Percentiles rank a stretch among this genome's conserved stretches.
phyloP scores from a whole-genome alignment of 2,113 vertebrate genomes.

The Colistium nudipinnis region DNA sequence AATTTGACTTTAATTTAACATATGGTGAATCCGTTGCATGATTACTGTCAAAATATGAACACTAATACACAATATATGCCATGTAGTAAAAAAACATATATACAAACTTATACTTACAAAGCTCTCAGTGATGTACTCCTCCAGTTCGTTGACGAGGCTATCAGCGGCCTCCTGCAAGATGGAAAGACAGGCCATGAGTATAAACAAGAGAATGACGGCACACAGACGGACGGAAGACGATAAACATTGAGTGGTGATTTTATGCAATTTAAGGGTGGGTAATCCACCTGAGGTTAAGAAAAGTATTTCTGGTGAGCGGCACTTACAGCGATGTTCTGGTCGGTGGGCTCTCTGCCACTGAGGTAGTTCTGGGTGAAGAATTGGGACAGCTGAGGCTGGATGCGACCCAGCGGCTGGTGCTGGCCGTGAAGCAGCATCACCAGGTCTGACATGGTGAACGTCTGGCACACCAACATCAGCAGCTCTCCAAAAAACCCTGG shows the following conservation, averaged over 20 bases:
- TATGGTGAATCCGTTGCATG: too few relatives aligned
- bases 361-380: slow-evolving; percentile 93
- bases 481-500: slow-evolving; percentile 92
- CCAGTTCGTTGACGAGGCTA: slow-evolving; percentile 84
- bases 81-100: too few relatives aligned
- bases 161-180: slow-evolving; percentile 81
- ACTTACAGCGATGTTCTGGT: slow-evolving; percentile 87
- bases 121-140: slow-evolving; percentile 90
- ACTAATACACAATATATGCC: too few relatives aligned
- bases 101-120: too few relatives aligned
- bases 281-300: background rate
- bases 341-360: slow-evolving; percentile 85
- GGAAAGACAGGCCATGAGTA: background rate
- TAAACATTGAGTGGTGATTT: background rate
- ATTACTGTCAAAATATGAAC: too few relatives aligned
- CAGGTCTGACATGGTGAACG: slow-evolving; percentile 93
- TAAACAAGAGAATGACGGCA: too few relatives aligned
- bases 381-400: slow-evolving; percentile 88
- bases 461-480: slow-evolving; percentile 91
- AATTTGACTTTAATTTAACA: too few relatives aligned
- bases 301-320: background rate
- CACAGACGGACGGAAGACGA: too few relatives aligned
- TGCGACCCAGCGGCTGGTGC: slow-evolving; percentile 88
- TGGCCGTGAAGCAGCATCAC: slow-evolving; percentile 92
- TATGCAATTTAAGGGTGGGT: background rate